Conservation (phyloP, 2,797 vertebrate species). For the Siniperca obscura region DNA sequence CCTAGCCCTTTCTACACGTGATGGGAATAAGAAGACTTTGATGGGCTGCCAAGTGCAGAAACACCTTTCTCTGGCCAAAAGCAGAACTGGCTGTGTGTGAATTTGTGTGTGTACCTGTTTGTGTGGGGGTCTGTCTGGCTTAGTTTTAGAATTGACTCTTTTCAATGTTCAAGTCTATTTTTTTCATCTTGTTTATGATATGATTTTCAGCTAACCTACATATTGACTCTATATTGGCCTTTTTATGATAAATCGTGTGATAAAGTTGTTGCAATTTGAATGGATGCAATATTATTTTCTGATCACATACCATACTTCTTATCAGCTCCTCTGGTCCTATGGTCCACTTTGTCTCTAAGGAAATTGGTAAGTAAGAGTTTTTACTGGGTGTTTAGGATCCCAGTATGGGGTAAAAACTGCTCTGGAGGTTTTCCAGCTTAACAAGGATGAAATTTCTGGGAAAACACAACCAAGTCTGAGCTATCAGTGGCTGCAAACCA, state of each 20-base stretch:
- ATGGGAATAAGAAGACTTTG: not conserved
- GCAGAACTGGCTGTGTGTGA: not conserved
- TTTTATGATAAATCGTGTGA: not conserved
- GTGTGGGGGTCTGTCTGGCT: not conserved
- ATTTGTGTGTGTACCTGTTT: constrained; percentile 4
- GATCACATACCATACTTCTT: not conserved
- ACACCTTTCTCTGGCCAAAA: not conserved
- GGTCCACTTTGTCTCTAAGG: not conserved
- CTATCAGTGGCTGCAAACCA: too few relatives aligned
- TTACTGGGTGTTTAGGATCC: not conserved
- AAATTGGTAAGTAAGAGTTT: not conserved
- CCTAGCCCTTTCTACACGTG: not conserved
- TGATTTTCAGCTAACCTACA: not conserved
- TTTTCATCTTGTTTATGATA: not conserved
- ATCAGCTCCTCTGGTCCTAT: too few relatives aligned
- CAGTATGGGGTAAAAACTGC: not conserved
- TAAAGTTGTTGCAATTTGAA: not conserved
- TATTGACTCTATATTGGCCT: not conserved
- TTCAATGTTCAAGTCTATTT: not conserved
- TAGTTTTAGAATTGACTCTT: not conserved
- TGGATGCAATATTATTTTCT: not conserved
- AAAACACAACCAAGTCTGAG: not conserved
- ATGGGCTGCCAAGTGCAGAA: not conserved
- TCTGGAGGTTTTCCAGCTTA: not conserved
- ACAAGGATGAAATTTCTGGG: not conserved